Percentiles rank a stretch among this genome's conserved stretches.
Evolutionary conservation across 1,140 invertebrate genomes (phyloP).

Genomic region (Drosophila repletoides): DNA sequence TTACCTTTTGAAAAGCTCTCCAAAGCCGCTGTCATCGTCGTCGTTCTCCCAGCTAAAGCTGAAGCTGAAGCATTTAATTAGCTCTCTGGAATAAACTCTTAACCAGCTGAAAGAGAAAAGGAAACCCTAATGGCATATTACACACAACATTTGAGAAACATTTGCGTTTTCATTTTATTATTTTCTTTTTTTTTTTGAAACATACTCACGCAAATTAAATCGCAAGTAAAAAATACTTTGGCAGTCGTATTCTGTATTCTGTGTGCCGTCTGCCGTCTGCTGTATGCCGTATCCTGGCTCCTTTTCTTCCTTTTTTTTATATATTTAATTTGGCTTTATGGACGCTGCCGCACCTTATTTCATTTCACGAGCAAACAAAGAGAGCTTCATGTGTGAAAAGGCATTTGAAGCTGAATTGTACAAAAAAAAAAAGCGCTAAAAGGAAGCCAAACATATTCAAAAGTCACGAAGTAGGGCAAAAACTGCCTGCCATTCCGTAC

Average conservation of each 20-base stretch:
- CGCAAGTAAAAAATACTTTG: slow-evolving; percentile 41
- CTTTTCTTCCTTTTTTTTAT: slow-evolving; percentile 9
- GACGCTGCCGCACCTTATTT: slow-evolving; percentile 69
- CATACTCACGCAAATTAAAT: slow-evolving; percentile 62
- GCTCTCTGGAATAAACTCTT: slow-evolving; percentile 47
- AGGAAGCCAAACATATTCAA: slow-evolving; percentile 63
- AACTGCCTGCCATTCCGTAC: not conserved
- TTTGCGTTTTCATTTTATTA: slow-evolving; percentile 43
- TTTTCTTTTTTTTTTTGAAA: too few species aligned
- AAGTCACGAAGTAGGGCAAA: slow-evolving; percentile 61
- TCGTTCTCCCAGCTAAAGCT: slow-evolving; percentile 7
- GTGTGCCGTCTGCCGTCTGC: not conserved
- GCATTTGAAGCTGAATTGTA: slow-evolving; percentile 40
- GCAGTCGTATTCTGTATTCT: too few species aligned
- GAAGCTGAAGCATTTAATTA: slow-evolving; percentile 75
- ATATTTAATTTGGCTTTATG: slow-evolving; percentile 78
- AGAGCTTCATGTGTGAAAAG: slow-evolving; percentile 63
- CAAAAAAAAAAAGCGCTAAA: slow-evolving; percentile 28
- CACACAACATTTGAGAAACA: slow-evolving; percentile 63
- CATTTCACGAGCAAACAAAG: slow-evolving; percentile 51
- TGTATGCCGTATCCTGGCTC: not conserved
- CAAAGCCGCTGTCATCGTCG: slow-evolving; percentile 15
- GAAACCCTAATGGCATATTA: slow-evolving; percentile 54
- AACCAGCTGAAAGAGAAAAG: slow-evolving; percentile 18
- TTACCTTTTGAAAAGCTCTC: slow-evolving; percentile 15